These are phyloP conservation scores for Tangara arthus DNA, from an alignment of 2,797 vertebrate genomes.

Conservation along the genomic window DNA sequence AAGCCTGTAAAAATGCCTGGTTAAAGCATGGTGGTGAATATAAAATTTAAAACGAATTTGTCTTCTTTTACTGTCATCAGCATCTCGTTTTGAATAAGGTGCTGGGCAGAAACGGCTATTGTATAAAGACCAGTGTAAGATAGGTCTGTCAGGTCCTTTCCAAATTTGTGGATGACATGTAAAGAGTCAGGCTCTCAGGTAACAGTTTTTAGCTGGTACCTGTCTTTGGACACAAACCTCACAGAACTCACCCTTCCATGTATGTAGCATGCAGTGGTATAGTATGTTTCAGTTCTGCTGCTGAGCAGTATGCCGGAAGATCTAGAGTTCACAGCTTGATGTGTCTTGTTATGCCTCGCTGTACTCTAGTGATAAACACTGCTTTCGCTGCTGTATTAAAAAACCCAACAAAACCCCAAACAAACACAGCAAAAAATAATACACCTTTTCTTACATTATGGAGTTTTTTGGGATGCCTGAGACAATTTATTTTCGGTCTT, in stretches of 20 bases:
- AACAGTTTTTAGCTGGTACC: not conserved
- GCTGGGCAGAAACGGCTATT: not conserved
- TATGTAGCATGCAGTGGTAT: not conserved
- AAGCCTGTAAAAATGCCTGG: not conserved
- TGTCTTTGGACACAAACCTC: not conserved
- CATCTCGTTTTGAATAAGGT: not conserved
- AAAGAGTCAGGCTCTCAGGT: not conserved
- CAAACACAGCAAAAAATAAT: not conserved
- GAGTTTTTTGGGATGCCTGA: rapidly evolving
- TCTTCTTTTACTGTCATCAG: not conserved
- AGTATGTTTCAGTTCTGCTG: not conserved
- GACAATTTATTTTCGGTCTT: not conserved
- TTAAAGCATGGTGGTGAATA: not conserved
- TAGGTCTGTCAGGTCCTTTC: not conserved
- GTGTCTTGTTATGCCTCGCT: not conserved
- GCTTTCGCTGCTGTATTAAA: not conserved
- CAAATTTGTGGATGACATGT: not conserved
- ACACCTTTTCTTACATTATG: not conserved
- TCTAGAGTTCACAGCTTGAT: not conserved
- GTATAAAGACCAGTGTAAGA: not conserved
- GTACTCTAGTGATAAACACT: not conserved
- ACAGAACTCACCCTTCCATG: not conserved
- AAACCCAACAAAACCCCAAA: not conserved
- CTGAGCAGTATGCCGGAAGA: not conserved
- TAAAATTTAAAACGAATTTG: not conserved